Conservation (phyloP, 2,113 vertebrate species). For the Catharus bicknelli region DNA sequence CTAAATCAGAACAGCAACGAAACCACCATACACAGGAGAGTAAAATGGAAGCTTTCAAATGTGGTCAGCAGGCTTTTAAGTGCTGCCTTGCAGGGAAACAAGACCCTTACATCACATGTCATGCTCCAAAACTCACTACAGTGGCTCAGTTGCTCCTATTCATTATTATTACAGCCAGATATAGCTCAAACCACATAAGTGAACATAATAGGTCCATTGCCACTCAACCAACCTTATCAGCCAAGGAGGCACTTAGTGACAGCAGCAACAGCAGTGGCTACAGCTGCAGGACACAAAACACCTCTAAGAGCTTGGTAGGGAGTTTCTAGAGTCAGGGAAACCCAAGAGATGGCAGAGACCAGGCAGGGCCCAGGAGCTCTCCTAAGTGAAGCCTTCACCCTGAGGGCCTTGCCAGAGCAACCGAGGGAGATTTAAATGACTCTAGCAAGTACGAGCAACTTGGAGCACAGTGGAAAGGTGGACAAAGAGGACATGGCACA, state of each 20-base stretch:
- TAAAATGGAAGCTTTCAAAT: neutral
- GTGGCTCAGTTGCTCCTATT: neutral
- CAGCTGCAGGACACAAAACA: neutral
- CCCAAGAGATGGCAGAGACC: neutral
- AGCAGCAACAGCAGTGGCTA: neutral
- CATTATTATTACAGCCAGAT: neutral
- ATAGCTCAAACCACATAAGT: neutral
- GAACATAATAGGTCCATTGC: neutral
- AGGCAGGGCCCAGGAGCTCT: neutral
- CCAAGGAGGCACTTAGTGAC: fast-evolving
- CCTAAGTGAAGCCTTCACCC: no score
- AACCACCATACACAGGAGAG: neutral
- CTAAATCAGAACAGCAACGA: neutral
- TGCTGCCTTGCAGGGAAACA: neutral
- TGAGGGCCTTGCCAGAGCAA: neutral
- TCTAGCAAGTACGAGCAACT: neutral
- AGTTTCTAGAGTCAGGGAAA: neutral
- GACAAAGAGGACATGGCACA: neutral
- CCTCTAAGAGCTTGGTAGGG: neutral
- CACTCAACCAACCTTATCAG: neutral
- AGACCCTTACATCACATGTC: neutral
- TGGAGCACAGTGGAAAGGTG: neutral
- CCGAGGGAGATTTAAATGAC: fast-evolving
- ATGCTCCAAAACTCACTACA: neutral
- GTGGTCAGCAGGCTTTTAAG: neutral